phyloP scores from a whole-genome alignment of 2,113 vertebrate species.

The Numida meleagris region DNA sequence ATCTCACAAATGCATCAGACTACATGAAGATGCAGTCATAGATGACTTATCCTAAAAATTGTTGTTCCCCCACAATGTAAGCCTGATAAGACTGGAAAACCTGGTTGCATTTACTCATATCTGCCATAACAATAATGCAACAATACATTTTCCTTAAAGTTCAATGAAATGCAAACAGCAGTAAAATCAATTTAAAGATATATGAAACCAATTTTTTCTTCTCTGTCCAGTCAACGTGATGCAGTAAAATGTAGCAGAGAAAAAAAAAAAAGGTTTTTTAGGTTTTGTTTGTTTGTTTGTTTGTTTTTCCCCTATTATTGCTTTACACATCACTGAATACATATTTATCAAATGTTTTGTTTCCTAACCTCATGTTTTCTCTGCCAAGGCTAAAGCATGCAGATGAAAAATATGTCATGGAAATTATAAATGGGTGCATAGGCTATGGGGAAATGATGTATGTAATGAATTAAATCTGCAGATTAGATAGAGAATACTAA shows the following conservation, averaged over 20 bases:
- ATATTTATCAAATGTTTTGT: conserved; percentile 48
- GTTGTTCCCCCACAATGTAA: neutral
- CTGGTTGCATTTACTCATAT: neutral
- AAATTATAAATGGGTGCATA: conserved; percentile 73
- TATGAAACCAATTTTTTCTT: neutral
- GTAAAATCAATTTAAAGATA: neutral
- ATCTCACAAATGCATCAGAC: neutral
- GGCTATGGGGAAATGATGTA: conserved; percentile 77
- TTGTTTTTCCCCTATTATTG: neutral
- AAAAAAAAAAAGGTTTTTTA: neutral
- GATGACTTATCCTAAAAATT: neutral
- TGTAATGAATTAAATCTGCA: conserved; percentile 79
- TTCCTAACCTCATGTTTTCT: conserved; percentile 39
- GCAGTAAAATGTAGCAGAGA: neutral
- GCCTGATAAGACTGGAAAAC: neutral
- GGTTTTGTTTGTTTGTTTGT: neutral
- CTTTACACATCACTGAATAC: conserved; percentile 17
- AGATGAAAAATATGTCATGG: conserved; percentile 51
- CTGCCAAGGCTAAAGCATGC: conserved; percentile 39
- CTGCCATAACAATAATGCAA: neutral
- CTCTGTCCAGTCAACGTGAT: neutral
- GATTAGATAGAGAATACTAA: conserved; percentile 74
- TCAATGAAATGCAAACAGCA: neutral
- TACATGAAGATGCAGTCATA: neutral
- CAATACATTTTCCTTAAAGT: neutral